Evolutionary conservation across 35 echinoderm and acorn worm genomes (phyloP).

Genomic region (Patiria miniata): DNA sequence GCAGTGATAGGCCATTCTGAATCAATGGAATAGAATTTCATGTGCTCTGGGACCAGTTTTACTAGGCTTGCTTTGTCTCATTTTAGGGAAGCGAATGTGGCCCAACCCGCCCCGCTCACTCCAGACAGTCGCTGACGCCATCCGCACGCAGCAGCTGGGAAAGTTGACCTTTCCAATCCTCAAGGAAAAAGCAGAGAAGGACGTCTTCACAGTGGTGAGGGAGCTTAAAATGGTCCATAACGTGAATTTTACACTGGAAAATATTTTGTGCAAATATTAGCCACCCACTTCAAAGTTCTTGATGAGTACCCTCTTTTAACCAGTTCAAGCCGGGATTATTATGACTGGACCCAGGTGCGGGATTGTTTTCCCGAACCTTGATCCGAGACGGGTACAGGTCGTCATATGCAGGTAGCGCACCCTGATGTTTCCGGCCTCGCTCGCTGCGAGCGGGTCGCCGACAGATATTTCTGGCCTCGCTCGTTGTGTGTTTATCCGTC

Average conservation of each 20-base stretch:
- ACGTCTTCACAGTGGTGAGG: slow-evolving; percentile 77
- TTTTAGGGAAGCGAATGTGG: slow-evolving; percentile 68
- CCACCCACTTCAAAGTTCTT: background rate
- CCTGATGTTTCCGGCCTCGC: too few species aligned
- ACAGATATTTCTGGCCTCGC: too few species aligned
- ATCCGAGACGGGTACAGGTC: too few species aligned
- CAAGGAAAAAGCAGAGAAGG: slow-evolving; percentile 68
- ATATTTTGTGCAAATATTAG: background rate
- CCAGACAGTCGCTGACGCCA: slow-evolving; percentile 68
- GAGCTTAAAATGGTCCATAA: background rate
- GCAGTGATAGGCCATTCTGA: too few species aligned
- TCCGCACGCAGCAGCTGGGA: slow-evolving; percentile 66
- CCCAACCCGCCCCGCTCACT: slow-evolving; percentile 58
- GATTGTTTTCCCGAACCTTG: too few species aligned
- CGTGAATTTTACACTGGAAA: too few species aligned
- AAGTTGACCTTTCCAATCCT: slow-evolving; percentile 73
- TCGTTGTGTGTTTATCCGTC: too few species aligned
- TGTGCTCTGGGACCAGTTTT: too few species aligned
- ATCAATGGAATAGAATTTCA: too few species aligned
- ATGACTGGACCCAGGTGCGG: too few species aligned
- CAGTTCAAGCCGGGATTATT: background rate
- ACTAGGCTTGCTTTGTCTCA: background rate
- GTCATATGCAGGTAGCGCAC: too few species aligned
- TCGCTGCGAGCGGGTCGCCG: too few species aligned
- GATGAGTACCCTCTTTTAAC: background rate